Percentiles rank a stretch among this genome's conserved stretches.
Conservation (phyloP, 2,888 invertebrate species). For the Campoletis raptor region DNA sequence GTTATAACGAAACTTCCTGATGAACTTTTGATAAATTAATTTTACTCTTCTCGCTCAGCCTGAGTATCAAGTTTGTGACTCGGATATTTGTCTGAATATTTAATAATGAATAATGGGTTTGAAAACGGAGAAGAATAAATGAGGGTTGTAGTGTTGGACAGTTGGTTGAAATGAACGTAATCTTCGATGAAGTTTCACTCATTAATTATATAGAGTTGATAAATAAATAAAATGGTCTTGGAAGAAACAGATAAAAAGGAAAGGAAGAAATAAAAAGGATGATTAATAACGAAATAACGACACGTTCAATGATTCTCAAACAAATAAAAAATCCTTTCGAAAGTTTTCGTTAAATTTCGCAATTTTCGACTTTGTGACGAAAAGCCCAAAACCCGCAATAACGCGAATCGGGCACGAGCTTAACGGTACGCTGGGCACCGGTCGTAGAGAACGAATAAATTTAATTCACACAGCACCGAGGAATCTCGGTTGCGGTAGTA, state of each 20-base stretch:
- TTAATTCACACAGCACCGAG: constrained; percentile 65
- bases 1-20: constrained; percentile 77
- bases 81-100: constrained; percentile 46
- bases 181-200: constrained; percentile 2
- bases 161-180: constrained; percentile 8
- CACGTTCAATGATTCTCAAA: not conserved
- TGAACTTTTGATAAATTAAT: constrained; percentile 61
- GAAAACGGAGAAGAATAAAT: constrained; percentile 19
- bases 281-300: constrained; percentile 5
- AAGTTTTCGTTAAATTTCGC: constrained; percentile 26
- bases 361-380: constrained; percentile 57
- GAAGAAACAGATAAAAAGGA: not conserved
- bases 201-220: not conserved
- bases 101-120: constrained; percentile 43
- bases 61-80: constrained; percentile 14
- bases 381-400: constrained; percentile 50
- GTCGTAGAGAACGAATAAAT: constrained; percentile 67
- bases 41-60: constrained; percentile 20
- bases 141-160: constrained; percentile 8
- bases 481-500: constrained; percentile 58
- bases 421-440: constrained; percentile 61
- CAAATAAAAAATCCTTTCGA: constrained; percentile 18
- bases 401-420: constrained; percentile 52
- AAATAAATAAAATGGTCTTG: not conserved
- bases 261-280: not conserved